Conservation (phyloP, 2,797 vertebrate genomes). For the Pseudotriccus pelzelni region DNA sequence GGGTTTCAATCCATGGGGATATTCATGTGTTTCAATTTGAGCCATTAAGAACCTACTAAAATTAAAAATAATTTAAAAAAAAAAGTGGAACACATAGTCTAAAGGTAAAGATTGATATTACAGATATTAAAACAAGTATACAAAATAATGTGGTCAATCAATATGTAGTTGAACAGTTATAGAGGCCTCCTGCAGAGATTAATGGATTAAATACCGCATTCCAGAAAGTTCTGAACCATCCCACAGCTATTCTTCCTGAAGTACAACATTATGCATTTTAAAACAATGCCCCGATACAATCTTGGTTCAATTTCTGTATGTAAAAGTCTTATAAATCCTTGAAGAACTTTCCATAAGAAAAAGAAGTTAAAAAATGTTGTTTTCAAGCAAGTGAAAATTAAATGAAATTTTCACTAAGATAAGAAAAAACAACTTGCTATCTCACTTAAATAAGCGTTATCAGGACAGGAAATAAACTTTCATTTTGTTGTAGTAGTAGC, state of each 20-base stretch:
- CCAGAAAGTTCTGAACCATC: background rate
- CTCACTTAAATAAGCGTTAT: background rate
- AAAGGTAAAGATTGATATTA: background rate
- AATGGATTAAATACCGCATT: background rate
- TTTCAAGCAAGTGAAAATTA: background rate
- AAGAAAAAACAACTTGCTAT: background rate
- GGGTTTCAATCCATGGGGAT: background rate
- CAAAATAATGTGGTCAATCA: background rate
- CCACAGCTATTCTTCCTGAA: background rate
- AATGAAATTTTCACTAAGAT: background rate
- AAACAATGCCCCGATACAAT: background rate
- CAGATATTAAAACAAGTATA: background rate
- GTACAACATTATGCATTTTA: background rate
- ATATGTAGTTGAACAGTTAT: background rate
- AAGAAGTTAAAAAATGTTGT: background rate
- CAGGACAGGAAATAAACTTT: background rate
- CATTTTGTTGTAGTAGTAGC: background rate
- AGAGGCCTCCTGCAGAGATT: background rate
- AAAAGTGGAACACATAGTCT: background rate
- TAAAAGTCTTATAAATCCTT: background rate
- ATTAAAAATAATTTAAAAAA: background rate
- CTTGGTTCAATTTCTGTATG: background rate
- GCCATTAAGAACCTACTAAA: background rate
- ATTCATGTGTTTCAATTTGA: background rate
- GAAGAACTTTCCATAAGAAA: background rate